A percentile compares a stretch with the other conserved stretches of the same genome.
Conservation (phyloP, 2,113 vertebrate genomes). For the Pogona vitticeps region DNA sequence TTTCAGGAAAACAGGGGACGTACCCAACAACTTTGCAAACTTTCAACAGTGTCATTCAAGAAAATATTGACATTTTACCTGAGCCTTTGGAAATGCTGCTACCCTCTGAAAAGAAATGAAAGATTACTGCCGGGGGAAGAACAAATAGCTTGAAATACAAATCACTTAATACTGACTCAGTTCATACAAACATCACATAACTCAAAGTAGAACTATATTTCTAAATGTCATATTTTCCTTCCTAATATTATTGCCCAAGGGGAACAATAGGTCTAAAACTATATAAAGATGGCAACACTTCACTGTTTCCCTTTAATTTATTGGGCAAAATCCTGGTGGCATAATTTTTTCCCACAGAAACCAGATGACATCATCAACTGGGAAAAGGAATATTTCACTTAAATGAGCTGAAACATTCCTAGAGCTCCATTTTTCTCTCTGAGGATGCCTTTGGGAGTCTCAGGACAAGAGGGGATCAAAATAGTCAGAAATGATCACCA, state of each 20-base stretch:
- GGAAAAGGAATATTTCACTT: too few species aligned
- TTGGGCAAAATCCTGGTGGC: background rate
- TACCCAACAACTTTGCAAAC: slow-evolving; percentile 36
- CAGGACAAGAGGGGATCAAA: too few species aligned
- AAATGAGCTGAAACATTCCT: too few species aligned
- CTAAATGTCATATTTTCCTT: slow-evolving; percentile 5
- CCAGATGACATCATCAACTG: too few species aligned
- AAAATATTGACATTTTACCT: slow-evolving; percentile 25
- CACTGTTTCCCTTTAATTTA: background rate
- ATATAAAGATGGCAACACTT: background rate
- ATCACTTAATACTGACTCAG: slow-evolving; percentile 13
- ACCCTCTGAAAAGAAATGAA: slow-evolving; percentile 31
- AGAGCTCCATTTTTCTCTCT: too few species aligned
- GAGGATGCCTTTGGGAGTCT: too few species aligned
- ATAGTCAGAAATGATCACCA: too few species aligned
- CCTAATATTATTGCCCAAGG: background rate
- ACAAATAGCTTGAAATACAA: slow-evolving; percentile 23
- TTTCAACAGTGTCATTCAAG: slow-evolving; percentile 24
- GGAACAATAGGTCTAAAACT: background rate
- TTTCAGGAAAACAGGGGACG: too few species aligned
- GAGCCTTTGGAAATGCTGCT: slow-evolving; percentile 34
- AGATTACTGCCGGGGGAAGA: slow-evolving; percentile 22
- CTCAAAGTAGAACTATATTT: slow-evolving; percentile 40
- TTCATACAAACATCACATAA: background rate
- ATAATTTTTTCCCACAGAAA: too few species aligned